Evolutionary conservation across 2,888 invertebrate species (phyloP), one percentile per base, ranked within the genome.

Genomic region (Neoaliturus tenellus): DNA sequence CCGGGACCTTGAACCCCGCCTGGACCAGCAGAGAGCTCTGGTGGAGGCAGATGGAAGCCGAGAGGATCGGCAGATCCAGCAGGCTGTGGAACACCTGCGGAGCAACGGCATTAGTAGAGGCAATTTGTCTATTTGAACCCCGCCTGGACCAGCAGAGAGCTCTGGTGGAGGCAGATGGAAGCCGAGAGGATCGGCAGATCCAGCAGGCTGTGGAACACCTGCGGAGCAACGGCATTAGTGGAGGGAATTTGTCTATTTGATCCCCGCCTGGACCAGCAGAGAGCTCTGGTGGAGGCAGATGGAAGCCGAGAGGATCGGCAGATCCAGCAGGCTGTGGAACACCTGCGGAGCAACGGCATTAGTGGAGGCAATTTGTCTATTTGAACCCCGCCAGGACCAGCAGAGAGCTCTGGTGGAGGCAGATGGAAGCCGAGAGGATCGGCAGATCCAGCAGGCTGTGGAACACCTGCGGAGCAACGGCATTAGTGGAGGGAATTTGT

Each of bases 391-490:
- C 84, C 81, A 81, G 81, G n/a, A 55, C 25, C 33, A 84, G 39
- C 48, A 67, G 58, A 33, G 75, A 31, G n/a, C 75, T 35, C 69
- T 84, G 81, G 58, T 75, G 73, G 14, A 84, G 25, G 35, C 84
- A 84, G 20, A 84, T 48, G 41, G 81, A 41, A 14, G 84, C 84
- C 31, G 84, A 84, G 35, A 75, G 67, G 12, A 75, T 44, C 3
- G 84, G 84, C 20, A 84, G 78, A 35, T 84, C 84, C 10, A 84
- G 20, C n/a, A 84, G 44, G 39, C 81, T 31, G 51, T 84, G 84
- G 0, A 84, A 51, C 14, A 48, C 48, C 48, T 48, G 25, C 5
- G 12, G 14, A 23, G 25, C 14, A 62, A 14, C 6, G 8, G 35
- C 71, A 33, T 4, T n/a, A 71, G 33, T 35, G 31, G 28, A 33